Conservation (phyloP, 2,113 vertebrate genomes). For the Centrocercus urophasianus region DNA sequence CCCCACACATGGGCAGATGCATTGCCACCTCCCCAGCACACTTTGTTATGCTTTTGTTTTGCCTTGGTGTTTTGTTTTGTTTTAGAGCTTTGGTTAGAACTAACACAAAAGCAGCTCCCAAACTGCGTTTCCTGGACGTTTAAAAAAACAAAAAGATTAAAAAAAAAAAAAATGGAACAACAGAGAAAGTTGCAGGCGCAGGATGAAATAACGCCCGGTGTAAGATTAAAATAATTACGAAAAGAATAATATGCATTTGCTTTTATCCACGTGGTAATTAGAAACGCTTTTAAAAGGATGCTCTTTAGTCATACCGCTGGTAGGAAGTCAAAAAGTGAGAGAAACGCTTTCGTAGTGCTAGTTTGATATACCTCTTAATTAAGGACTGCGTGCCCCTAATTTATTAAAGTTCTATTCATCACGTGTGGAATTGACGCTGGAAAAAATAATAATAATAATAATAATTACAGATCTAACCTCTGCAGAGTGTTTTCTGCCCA, state of each 20-base stretch:
- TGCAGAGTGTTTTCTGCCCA: not conserved
- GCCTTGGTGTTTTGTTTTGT: not conserved
- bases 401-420: slow-evolving; percentile 64
- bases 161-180: too few relatives aligned
- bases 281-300: slow-evolving; percentile 19
- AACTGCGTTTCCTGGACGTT: not conserved
- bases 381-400: slow-evolving; percentile 47
- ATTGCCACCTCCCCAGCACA: accelerated
- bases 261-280: slow-evolving; percentile 57
- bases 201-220: not conserved
- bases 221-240: slow-evolving; percentile 51
- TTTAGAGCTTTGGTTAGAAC: not conserved
- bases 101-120: not conserved
- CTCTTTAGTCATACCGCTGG: slow-evolving; percentile 46
- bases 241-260: slow-evolving; percentile 32
- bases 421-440: slow-evolving; percentile 40
- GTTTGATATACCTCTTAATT: slow-evolving; percentile 53
- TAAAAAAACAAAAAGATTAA: not conserved
- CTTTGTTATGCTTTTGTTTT: too few relatives aligned
- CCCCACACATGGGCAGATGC: not conserved
- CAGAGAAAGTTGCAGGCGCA: not conserved
- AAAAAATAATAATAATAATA: not conserved
- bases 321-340: slow-evolving; percentile 50
- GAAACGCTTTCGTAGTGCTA: slow-evolving; percentile 20
- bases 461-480: slow-evolving; percentile 22